Evolutionary conservation across 2,113 vertebrate genomes (phyloP).

Genomic region (Lucifuga dentata): DNA sequence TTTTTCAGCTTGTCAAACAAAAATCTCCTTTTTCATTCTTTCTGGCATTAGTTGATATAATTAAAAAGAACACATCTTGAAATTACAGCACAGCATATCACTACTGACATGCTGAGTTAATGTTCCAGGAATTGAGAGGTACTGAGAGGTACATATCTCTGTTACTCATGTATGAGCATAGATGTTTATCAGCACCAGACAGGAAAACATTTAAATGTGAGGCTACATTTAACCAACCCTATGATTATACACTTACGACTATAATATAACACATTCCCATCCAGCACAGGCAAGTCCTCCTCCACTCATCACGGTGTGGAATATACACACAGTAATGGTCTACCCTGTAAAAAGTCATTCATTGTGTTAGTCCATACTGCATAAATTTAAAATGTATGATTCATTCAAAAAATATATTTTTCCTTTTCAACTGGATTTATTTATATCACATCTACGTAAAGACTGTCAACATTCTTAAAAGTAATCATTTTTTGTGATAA

Average conservation of each 20-base stretch:
- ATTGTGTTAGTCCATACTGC: no score
- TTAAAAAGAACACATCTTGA: neutral
- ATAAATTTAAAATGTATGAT: no score
- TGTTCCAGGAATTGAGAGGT: constrained; percentile 18
- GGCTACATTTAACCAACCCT: constrained; percentile 71
- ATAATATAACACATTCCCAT: constrained; percentile 79
- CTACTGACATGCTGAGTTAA: constrained; percentile 51
- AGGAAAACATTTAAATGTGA: constrained; percentile 74
- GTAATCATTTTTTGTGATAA: no score
- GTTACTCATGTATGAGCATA: constrained; percentile 57
- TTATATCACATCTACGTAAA: no score
- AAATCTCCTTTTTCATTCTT: neutral
- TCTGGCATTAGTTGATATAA: constrained; percentile 1
- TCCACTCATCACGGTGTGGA: constrained; percentile 48
- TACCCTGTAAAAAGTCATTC: no score
- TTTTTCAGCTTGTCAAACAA: neutral
- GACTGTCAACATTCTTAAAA: no score
- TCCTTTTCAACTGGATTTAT: no score
- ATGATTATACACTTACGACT: constrained; percentile 81
- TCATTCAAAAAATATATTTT: no score
- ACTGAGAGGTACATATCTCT: constrained; percentile 2
- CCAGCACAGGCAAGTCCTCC: constrained; percentile 67
- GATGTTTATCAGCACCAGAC: constrained; percentile 79
- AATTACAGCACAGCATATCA: constrained; percentile 5
- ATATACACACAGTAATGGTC: constrained; percentile 28